Evolutionary conservation across 2,113 vertebrate genomes (phyloP).

Genomic region (Nestor notabilis): DNA sequence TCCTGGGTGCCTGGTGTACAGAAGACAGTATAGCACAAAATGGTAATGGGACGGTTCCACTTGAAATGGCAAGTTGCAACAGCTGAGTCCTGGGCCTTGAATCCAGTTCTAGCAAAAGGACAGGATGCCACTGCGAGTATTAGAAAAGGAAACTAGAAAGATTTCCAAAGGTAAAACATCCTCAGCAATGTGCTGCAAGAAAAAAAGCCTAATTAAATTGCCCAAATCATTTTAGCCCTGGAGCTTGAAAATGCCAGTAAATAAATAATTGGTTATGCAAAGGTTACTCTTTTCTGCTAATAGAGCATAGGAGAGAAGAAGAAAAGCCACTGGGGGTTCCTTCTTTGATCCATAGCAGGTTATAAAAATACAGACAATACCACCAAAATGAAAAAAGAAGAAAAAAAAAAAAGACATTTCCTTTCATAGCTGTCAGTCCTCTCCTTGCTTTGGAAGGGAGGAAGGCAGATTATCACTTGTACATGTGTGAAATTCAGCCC

Average conservation of each 20-base stretch:
- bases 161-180: not conserved
- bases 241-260: constrained; percentile 18
- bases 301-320: not conserved
- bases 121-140: not conserved
- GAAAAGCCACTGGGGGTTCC: not conserved
- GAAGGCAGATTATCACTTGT: constrained; percentile 10
- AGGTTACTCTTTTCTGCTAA: constrained; percentile 17
- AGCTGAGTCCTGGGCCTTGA: not conserved
- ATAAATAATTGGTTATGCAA: constrained; percentile 35
- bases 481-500: constrained; percentile 30
- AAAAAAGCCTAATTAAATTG: constrained; percentile 8
- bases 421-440: constrained; percentile 21
- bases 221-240: not conserved
- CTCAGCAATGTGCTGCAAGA: not conserved
- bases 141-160: not conserved
- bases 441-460: not conserved
- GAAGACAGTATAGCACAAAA: not conserved
- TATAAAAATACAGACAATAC: not conserved
- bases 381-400: not conserved
- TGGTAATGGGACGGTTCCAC: not conserved
- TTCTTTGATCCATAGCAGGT: constrained; percentile 4
- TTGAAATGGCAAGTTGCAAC: not conserved
- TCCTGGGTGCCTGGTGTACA: not conserved
- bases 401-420: not conserved
- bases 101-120: not conserved